A percentile compares a stretch with the other conserved stretches of the same genome.
phyloP scores from a whole-genome alignment of 2,888 invertebrate genomes.

The Rhamnusium bicolor region DNA sequence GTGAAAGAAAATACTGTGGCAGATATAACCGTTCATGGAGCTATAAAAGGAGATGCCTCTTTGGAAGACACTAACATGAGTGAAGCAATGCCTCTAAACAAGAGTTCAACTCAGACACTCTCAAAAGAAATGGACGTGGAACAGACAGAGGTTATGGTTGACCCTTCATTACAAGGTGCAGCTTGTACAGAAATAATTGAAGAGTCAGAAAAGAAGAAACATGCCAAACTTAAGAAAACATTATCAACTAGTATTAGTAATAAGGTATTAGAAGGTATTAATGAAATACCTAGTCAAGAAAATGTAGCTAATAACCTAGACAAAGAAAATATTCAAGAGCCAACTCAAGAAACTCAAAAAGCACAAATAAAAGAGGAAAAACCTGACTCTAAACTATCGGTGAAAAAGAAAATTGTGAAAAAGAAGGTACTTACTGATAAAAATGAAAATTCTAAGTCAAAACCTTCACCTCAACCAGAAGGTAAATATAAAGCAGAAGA shows the following conservation, averaged over 20 bases:
- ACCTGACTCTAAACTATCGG: slow-evolving; percentile 59
- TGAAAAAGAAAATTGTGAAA: slow-evolving; percentile 64
- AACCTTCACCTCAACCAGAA: slow-evolving; percentile 43
- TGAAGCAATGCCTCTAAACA: slow-evolving; percentile 62
- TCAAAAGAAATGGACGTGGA: slow-evolving; percentile 65
- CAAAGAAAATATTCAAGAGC: slow-evolving; percentile 60
- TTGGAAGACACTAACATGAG: slow-evolving; percentile 62
- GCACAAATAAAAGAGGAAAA: slow-evolving; percentile 54
- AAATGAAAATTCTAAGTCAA: slow-evolving; percentile 61
- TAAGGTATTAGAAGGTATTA: slow-evolving; percentile 64
- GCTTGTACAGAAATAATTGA: slow-evolving; percentile 70
- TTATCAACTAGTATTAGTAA: slow-evolving; percentile 57
- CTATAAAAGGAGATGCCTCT: slow-evolving; percentile 58
- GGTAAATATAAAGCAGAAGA: slow-evolving; percentile 55
- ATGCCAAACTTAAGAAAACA: slow-evolving; percentile 65
- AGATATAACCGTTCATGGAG: slow-evolving; percentile 66
- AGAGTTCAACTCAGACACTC: slow-evolving; percentile 65
- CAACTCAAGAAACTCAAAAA: slow-evolving; percentile 48
- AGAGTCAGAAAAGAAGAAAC: slow-evolving; percentile 67
- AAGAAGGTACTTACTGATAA: slow-evolving; percentile 68
- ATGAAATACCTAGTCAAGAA: slow-evolving; percentile 69
- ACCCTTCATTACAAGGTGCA: slow-evolving; percentile 67
- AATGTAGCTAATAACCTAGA: slow-evolving; percentile 60
- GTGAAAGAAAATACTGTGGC: slow-evolving; percentile 69
- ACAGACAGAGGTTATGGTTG: slow-evolving; percentile 56